phyloP scores from a whole-genome alignment of 2,113 vertebrate genomes.

The Vicugna pacos region DNA sequence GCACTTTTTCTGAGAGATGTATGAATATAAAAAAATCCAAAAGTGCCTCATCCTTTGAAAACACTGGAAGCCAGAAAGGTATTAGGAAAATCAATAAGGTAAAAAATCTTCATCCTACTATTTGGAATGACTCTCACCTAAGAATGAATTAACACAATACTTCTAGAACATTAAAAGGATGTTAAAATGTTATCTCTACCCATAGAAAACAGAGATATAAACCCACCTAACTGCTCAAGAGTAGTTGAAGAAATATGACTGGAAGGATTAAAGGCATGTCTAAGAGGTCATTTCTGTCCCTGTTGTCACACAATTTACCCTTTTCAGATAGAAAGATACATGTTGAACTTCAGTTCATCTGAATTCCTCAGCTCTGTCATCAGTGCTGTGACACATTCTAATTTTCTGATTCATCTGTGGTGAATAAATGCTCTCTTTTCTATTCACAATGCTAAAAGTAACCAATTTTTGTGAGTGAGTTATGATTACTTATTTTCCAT shows the following conservation, averaged over 20 bases:
- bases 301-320: neutral
- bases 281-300: neutral
- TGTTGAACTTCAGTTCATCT: constrained; percentile 56
- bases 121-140: constrained; percentile 68
- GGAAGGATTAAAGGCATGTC: neutral
- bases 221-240: constrained; percentile 40
- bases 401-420: constrained; percentile 77
- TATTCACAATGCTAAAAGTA: constrained; percentile 65
- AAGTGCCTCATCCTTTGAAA: constrained; percentile 63
- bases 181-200: constrained; percentile 38
- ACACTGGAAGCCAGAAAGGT: constrained; percentile 62
- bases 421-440: constrained; percentile 72
- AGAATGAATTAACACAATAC: constrained; percentile 71
- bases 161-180: constrained; percentile 55
- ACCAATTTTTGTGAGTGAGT: constrained; percentile 47
- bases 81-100: constrained; percentile 70
- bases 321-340: constrained; percentile 31
- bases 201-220: constrained; percentile 56
- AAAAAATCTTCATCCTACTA: constrained; percentile 65
- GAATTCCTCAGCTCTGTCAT: constrained; percentile 70
- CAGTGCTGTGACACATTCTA: constrained; percentile 70
- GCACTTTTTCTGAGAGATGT: constrained; percentile 58
- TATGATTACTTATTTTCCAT: constrained; percentile 63
- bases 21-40: constrained; percentile 64
- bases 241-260: neutral